Evolutionary conservation across 64 coral and sea anemone genomes (phyloP).

Genomic region (Platygyra sinensis): DNA sequence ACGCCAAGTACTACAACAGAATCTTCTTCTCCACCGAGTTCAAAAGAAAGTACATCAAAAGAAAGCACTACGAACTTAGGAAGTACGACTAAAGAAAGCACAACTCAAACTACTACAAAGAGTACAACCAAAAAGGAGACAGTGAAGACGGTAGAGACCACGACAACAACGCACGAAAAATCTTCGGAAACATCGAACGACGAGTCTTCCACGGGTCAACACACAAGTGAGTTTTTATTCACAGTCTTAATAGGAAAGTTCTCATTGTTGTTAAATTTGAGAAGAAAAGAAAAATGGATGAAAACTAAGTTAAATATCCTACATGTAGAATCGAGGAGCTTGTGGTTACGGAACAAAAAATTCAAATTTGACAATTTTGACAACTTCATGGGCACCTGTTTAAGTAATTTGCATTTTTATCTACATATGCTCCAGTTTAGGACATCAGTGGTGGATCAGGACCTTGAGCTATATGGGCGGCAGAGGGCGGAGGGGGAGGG

Average conservation of each 20-base stretch:
- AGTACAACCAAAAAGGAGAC: background rate
- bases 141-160: slow-evolving; percentile 20
- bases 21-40: background rate
- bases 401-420: no score
- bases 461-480: no score
- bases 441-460: no score
- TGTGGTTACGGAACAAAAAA: no score
- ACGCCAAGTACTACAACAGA: background rate
- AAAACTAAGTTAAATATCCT: background rate
- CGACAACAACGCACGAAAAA: slow-evolving; percentile 14
- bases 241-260: background rate
- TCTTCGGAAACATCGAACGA: background rate
- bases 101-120: background rate
- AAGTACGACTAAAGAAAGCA: slow-evolving; percentile 10
- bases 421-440: no score
- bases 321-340: no score
- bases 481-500: no score
- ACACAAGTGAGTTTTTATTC: slow-evolving; percentile 2
- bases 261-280: background rate
- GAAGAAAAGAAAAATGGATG: background rate
- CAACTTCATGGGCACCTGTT: no score
- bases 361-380: no score
- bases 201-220: background rate
- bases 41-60: background rate
- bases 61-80: slow-evolving; percentile 6